Evolutionary conservation across 2,113 vertebrate species (phyloP).

Genomic region (Sapayoa aenigma): DNA sequence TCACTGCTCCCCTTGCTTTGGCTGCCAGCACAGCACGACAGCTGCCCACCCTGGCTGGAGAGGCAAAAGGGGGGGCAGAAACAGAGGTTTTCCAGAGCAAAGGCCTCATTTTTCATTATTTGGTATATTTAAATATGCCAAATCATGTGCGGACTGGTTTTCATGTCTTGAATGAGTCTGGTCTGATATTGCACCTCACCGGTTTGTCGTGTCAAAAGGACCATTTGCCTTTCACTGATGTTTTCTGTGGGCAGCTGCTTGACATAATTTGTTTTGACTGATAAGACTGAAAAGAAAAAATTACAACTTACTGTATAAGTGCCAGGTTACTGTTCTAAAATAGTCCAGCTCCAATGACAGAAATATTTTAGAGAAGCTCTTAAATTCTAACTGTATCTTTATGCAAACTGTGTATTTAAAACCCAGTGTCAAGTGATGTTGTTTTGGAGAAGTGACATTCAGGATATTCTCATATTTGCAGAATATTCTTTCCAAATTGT

Average conservation of each 20-base stretch:
- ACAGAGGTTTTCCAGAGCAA: background rate
- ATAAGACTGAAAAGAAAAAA: background rate
- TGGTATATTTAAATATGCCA: background rate
- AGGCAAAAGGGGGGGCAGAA: background rate
- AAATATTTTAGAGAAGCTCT: background rate
- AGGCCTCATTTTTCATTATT: background rate
- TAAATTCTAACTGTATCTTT: background rate
- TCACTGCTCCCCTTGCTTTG: background rate
- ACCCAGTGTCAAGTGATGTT: background rate
- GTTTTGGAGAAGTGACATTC: background rate
- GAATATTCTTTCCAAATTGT: background rate
- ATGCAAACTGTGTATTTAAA: background rate
- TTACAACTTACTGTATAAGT: background rate
- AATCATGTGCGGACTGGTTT: background rate
- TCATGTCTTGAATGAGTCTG: fast-evolving
- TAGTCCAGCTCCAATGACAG: background rate
- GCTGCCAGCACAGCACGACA: background rate
- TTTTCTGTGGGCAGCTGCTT: background rate
- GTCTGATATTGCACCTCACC: background rate
- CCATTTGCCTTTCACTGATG: background rate
- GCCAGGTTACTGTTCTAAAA: background rate
- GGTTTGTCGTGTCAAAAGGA: fast-evolving
- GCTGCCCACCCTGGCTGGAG: background rate
- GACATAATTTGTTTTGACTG: background rate
- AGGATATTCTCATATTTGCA: background rate